Evolutionary conservation across 2,888 invertebrate species (phyloP), one percentile per base, ranked within the genome.

Genomic region (Netelia fuscicornis): DNA sequence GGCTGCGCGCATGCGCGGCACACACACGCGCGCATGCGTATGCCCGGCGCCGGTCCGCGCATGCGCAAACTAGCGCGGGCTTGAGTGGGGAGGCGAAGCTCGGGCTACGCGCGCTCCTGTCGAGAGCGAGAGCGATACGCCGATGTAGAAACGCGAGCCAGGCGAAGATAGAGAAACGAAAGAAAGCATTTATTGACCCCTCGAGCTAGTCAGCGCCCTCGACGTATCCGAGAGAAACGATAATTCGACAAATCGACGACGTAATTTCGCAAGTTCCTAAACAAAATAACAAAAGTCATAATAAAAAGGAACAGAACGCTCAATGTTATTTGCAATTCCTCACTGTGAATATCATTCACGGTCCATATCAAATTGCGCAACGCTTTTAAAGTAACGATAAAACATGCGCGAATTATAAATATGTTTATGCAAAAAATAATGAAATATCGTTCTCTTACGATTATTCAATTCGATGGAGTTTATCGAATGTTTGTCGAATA

Each of bases 161-260:
- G 64, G 20, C 17, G 67, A 54, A 9, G 30, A 68, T 62, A 48
- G 0, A 54, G 65, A 76, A 25, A 56, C 71, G 68, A 76, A 60
- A 37, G 30, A 58, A 78, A 70, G 62, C 62, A 75, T 74, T 80
- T 83, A 75, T 74, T 54, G 71, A 65, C 64, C 56, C 70, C 76
- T 64, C 64, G 56, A 71, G 60, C 9, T 58, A 78, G 78, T 70
- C 68, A 78, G 70, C 68, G 70, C 70, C 70, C 68, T 78, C 78
- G 44, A 42, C 11, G 42, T 25, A 37, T 13, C 48, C 52, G 52
- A 74, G 17, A 64, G 37, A 11, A 64, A 75, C 75, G 64, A 75
- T 72, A 48, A 48, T 48, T 48, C 17, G 37, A 37, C 17, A 75
- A 64, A 25, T 13, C 13, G 37, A 44, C 44, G 9, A 23, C 25